Evolutionary conservation across 2,113 vertebrate genomes (phyloP).

Genomic region (Orthonyx spaldingii): DNA sequence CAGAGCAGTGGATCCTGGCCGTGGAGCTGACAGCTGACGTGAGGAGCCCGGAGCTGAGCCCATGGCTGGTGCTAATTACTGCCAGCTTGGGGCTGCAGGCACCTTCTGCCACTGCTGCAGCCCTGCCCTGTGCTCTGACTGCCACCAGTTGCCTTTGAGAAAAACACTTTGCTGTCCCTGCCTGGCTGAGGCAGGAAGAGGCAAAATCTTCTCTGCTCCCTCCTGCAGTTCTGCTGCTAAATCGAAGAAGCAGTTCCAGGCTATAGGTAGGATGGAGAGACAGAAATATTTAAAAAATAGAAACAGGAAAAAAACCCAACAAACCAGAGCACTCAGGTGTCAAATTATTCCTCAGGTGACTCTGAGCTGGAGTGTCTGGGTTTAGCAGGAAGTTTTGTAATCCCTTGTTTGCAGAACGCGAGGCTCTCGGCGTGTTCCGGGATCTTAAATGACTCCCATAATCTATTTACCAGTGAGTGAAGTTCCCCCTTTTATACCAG

Average conservation of each 20-base stretch:
- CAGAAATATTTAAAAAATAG: neutral
- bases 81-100: neutral
- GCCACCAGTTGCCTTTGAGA: no score
- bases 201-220: neutral
- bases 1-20: neutral
- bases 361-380: neutral
- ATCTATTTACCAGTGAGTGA: constrained; percentile 48
- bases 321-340: neutral
- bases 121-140: neutral
- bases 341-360: neutral
- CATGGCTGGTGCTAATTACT: neutral
- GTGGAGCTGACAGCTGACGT: neutral
- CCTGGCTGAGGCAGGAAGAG: neutral
- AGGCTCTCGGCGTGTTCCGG: neutral
- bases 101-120: neutral
- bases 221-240: neutral
- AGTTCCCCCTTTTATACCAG: constrained; percentile 30
- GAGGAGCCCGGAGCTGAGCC: neutral
- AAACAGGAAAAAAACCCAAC: neutral
- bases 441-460: constrained; percentile 32
- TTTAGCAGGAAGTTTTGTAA: neutral
- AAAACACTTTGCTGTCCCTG: no score
- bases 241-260: neutral
- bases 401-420: neutral
- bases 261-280: neutral